phyloP scores from a whole-genome alignment of 2,888 invertebrate species.

The Selenia dentaria region DNA sequence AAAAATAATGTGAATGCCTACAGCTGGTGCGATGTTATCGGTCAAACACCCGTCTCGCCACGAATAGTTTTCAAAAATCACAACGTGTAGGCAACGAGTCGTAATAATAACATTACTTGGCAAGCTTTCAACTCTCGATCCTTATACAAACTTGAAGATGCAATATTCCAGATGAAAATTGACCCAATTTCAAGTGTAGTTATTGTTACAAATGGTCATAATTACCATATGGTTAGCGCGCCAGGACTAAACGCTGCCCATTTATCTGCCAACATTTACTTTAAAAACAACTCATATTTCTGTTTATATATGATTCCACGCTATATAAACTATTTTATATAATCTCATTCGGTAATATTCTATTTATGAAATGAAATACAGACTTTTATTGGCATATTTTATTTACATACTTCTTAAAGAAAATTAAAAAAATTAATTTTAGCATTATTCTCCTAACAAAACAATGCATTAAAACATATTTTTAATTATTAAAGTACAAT shows the following conservation, averaged over 20 bases:
- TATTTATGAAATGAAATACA: too few species aligned
- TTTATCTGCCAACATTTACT: slow-evolving; percentile 15
- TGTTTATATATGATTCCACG: too few species aligned
- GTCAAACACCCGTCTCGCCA: slow-evolving; percentile 20
- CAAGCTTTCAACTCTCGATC: slow-evolving; percentile 60
- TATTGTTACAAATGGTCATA: slow-evolving; percentile 33
- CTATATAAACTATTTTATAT: too few species aligned
- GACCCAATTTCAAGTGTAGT: slow-evolving; percentile 45
- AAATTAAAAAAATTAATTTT: too few species aligned
- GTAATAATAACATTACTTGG: slow-evolving; percentile 59
- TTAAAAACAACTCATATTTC: slow-evolving; percentile 4
- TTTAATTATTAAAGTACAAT: too few species aligned
- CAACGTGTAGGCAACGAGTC: slow-evolving; percentile 27
- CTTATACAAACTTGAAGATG: slow-evolving; percentile 41
- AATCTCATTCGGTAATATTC: too few species aligned
- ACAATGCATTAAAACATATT: too few species aligned
- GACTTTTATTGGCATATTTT: too few species aligned
- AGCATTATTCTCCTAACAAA: too few species aligned
- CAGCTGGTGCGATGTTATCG: slow-evolving; percentile 1
- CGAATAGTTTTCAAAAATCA: slow-evolving; percentile 48
- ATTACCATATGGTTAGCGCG: slow-evolving; percentile 31
- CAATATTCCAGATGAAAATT: slow-evolving; percentile 54
- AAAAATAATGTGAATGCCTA: slow-evolving; percentile 19
- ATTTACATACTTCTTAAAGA: too few species aligned
- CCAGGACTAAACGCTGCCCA: slow-evolving; percentile 12